Evolutionary conservation across 1,140 invertebrate genomes (phyloP).

Genomic region (Wiebesia pumilae): DNA sequence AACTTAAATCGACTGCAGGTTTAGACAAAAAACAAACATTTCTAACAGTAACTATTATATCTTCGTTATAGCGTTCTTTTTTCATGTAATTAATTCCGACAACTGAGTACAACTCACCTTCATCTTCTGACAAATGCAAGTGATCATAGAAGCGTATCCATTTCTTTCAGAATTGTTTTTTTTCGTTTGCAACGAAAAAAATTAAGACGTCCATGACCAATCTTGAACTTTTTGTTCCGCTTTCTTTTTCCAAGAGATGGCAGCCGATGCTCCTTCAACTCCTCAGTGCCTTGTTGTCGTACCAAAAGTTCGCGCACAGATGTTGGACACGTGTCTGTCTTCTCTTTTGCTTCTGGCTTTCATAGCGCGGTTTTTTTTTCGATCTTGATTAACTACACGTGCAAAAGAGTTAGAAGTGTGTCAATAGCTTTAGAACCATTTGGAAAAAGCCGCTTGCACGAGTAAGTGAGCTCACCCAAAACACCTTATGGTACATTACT

Average conservation of each 20-base stretch:
- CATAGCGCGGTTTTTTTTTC: not conserved
- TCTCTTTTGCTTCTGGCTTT: slow-evolving; percentile 16
- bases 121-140: slow-evolving; percentile 21
- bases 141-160: slow-evolving; percentile 11
- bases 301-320: slow-evolving; percentile 9
- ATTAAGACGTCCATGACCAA: not conserved
- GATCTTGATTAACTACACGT: not conserved
- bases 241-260: slow-evolving; percentile 25
- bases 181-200: not conserved
- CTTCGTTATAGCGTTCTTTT: not conserved
- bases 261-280: not conserved
- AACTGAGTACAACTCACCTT: not conserved
- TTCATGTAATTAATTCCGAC: slow-evolving; percentile 12
- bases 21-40: not conserved
- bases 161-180: not conserved
- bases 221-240: slow-evolving; percentile 26
- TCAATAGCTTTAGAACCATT: not conserved
- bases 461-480: not conserved
- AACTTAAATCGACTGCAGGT: too few species aligned
- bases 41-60: not conserved
- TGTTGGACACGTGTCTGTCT: slow-evolving; percentile 40
- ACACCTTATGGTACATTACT: not conserved
- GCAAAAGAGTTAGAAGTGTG: not conserved
- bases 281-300: not conserved
- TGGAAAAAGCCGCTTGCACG: not conserved